Percentiles rank a stretch among this genome's conserved stretches.
phyloP scores from a whole-genome alignment of 2,797 vertebrate genomes.

The Dallia pectoralis region DNA sequence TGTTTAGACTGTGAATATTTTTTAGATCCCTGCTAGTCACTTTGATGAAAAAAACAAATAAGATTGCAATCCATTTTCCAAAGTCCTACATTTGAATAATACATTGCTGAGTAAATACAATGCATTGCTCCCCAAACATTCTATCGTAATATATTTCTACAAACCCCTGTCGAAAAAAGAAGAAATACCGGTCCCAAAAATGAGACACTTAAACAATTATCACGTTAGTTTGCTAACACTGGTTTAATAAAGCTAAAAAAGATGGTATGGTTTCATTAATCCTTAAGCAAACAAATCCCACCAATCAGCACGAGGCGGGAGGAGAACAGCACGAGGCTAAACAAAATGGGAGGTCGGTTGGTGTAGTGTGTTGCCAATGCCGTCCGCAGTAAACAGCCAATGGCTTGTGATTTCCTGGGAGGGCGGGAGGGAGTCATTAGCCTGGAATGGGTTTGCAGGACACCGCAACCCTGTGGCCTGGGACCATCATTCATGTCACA shows the following conservation, averaged over 20 bases:
- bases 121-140: background rate
- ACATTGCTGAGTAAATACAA: conserved; percentile 5
- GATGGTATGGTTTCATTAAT: conserved; percentile 22
- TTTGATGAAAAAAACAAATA: conserved; percentile 74
- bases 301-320: background rate
- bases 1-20: conserved; percentile 70
- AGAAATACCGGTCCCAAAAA: background rate
- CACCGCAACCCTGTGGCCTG: conserved; percentile 66
- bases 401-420: conserved; percentile 70
- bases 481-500: conserved; percentile 74
- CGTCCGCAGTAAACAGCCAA: conserved; percentile 60
- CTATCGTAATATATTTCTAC: conserved; percentile 2
- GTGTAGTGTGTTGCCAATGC: conserved; percentile 47
- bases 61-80: conserved; percentile 68
- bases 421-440: conserved; percentile 69
- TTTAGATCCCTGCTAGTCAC: conserved; percentile 64
- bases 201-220: background rate
- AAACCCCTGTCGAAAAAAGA: conserved; percentile 8
- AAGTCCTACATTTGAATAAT: conserved; percentile 49
- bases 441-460: conserved; percentile 75
- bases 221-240: conserved; percentile 2
- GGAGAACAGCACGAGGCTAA: background rate
- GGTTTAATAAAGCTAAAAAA: background rate
- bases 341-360: background rate
- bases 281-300: conserved; percentile 28